These are phyloP conservation scores for Macrobrachium rosenbergii DNA, from an alignment of 1,140 invertebrate genomes.

Conservation along the genomic window DNA sequence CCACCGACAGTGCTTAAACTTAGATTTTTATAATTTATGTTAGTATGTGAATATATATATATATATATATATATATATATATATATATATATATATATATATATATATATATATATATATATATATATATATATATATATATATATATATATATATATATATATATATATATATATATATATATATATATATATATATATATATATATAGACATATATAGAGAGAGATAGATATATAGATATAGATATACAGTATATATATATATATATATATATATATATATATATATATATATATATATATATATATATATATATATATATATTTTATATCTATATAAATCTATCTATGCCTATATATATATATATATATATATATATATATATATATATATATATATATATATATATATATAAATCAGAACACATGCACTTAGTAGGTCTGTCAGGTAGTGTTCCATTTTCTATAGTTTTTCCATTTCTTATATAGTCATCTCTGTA, in stretches of 20 bases:
- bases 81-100: slow-evolving; percentile 12
- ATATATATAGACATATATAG: no score
- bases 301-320: slow-evolving; percentile 15
- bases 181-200: slow-evolving; percentile 4
- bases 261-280: neutral
- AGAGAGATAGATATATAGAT: neutral
- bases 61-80: slow-evolving; percentile 13
- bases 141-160: neutral
- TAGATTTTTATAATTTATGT: neutral
- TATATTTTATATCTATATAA: neutral
- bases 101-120: slow-evolving; percentile 12
- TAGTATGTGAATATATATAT: neutral
- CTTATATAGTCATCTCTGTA: neutral
- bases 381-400: neutral
- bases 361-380: no score
- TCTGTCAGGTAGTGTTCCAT: neutral
- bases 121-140: slow-evolving; percentile 1
- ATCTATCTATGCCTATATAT: no score
- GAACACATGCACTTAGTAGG: neutral
- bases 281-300: slow-evolving; percentile 13
- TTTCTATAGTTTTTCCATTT: slow-evolving; percentile 5
- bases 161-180: slow-evolving; percentile 16
- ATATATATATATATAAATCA: neutral
- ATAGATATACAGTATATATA: neutral
- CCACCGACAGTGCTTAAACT: slow-evolving; percentile 27